phyloP scores from a whole-genome alignment of 2,797 vertebrate species.

The Hydrophis major region DNA sequence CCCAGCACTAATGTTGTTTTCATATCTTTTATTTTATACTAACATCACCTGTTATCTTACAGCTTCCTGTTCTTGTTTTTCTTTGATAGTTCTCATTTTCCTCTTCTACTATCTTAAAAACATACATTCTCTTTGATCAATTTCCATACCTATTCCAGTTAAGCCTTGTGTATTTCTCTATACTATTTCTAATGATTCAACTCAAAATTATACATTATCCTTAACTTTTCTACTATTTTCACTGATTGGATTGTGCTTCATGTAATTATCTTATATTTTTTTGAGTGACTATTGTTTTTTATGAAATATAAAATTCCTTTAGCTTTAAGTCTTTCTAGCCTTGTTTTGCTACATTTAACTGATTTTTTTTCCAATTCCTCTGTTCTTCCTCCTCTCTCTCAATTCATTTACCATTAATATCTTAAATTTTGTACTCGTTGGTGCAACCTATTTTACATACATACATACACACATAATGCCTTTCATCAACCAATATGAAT shows the following conservation, averaged over 20 bases:
- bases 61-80: background rate
- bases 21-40: background rate
- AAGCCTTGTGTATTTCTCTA: background rate
- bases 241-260: background rate
- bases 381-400: background rate
- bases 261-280: background rate
- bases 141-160: background rate
- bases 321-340: background rate
- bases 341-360: background rate
- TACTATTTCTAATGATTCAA: background rate
- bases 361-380: background rate
- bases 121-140: background rate
- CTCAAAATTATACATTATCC: background rate
- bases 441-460: background rate
- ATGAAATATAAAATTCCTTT: background rate
- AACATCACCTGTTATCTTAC: background rate
- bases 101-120: background rate
- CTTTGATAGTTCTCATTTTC: background rate
- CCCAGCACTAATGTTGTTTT: background rate
- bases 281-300: background rate
- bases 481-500: background rate
- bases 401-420: background rate
- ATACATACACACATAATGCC: too few species aligned
- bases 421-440: background rate
- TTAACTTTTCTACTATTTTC: background rate